phyloP scores from a whole-genome alignment of 2,797 vertebrate genomes.

The Sparidentex hasta region DNA sequence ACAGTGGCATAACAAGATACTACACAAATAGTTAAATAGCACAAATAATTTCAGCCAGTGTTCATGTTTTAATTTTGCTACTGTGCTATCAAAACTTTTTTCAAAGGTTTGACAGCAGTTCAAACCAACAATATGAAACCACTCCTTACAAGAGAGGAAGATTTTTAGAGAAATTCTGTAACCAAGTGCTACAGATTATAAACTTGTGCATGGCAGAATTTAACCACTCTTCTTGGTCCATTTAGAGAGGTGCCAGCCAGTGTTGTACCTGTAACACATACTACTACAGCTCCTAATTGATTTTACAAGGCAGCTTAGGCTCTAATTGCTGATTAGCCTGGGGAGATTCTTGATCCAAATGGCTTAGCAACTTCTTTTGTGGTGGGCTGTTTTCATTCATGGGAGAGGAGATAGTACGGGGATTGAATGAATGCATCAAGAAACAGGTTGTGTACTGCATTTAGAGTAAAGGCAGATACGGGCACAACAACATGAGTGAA shows the following conservation, averaged over 20 bases:
- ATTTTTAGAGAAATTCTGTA: slow-evolving; percentile 28
- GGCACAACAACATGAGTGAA: slow-evolving; percentile 33
- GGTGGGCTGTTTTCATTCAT: slow-evolving; percentile 66
- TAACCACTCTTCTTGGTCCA: slow-evolving; percentile 54
- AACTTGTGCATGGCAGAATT: slow-evolving; percentile 46
- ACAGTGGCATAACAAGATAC: neutral
- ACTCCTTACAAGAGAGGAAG: neutral
- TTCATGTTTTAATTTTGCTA: neutral
- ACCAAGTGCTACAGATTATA: slow-evolving; percentile 51
- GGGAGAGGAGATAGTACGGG: slow-evolving; percentile 54
- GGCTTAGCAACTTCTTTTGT: slow-evolving; percentile 72
- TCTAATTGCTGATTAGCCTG: slow-evolving; percentile 80
- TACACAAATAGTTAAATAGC: neutral
- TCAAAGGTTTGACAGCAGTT: slow-evolving; percentile 19
- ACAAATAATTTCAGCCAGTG: no score
- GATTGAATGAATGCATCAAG: slow-evolving; percentile 54
- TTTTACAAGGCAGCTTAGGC: slow-evolving; percentile 83
- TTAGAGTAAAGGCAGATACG: slow-evolving; percentile 44
- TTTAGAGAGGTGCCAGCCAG: slow-evolving; percentile 57
- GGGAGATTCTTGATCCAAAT: slow-evolving; percentile 77
- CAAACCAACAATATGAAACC: slow-evolving; percentile 5
- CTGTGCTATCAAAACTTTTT: slow-evolving; percentile 24
- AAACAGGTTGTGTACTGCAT: slow-evolving; percentile 55
- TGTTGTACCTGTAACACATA: slow-evolving; percentile 74
- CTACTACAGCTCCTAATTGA: slow-evolving; percentile 76